phyloP scores from a whole-genome alignment of 1,140 invertebrate species.

The Drosophila murphyi region DNA sequence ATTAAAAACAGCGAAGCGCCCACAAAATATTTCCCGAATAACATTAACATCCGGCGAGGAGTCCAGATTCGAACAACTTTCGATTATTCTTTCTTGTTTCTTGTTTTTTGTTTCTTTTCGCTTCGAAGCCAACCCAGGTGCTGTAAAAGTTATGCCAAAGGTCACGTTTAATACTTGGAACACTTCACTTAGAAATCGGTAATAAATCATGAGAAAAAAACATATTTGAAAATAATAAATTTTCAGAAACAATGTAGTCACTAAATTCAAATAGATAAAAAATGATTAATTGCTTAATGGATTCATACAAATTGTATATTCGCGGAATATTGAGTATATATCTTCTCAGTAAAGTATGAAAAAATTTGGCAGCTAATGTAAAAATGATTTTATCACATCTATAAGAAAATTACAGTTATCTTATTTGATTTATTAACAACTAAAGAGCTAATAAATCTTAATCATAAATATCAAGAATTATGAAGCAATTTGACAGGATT shows the following conservation, averaged over 20 bases:
- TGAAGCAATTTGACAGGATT: too few relatives aligned
- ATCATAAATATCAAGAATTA: neutral
- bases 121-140: conserved; percentile 34
- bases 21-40: conserved; percentile 61
- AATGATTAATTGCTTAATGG: neutral
- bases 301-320: too few relatives aligned
- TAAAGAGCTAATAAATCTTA: conserved; percentile 1
- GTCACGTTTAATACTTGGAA: conserved; percentile 6
- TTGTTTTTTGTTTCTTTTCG: neutral
- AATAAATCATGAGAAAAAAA: too few relatives aligned
- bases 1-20: conserved; percentile 68
- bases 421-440: neutral
- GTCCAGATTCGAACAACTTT: conserved; percentile 8
- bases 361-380: too few relatives aligned
- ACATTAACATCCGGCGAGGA: conserved; percentile 74
- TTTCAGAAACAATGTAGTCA: neutral
- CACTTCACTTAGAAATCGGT: neutral
- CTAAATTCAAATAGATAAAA: conserved; percentile 1
- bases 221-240: neutral
- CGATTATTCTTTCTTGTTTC: neutral
- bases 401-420: too few relatives aligned
- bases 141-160: conserved; percentile 25
- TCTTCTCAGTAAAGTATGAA: too few relatives aligned
- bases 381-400: too few relatives aligned
- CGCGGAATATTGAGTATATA: too few relatives aligned